Evolutionary conservation across 2,888 invertebrate genomes (phyloP).

Genomic region (Penaeus monodon): DNA sequence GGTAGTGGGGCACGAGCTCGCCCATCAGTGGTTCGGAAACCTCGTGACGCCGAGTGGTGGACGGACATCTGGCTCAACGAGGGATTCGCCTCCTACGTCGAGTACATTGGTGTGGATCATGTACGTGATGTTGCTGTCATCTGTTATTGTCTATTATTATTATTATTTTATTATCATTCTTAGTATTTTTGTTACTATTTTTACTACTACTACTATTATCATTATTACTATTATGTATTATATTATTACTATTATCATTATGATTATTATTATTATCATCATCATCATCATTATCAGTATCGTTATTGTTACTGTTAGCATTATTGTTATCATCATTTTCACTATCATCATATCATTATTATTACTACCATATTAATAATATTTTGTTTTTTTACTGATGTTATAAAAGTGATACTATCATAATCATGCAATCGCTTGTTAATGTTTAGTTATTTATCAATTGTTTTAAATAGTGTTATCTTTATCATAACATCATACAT

Average conservation of each 20-base stretch:
- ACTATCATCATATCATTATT: too few species aligned
- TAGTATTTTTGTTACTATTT: not conserved
- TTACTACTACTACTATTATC: not conserved
- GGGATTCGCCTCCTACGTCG: constrained; percentile 84
- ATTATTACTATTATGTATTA: not conserved
- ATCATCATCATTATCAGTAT: not conserved
- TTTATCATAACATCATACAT: too few species aligned
- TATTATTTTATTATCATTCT: too few species aligned
- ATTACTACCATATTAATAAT: too few species aligned
- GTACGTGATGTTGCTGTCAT: constrained; percentile 70
- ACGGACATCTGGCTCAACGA: constrained; percentile 91
- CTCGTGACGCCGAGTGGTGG: constrained; percentile 88
- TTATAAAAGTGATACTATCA: too few species aligned
- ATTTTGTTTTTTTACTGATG: too few species aligned
- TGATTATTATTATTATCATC: not conserved
- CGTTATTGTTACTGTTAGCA: not conserved
- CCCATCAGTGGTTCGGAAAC: constrained; percentile 85
- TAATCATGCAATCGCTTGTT: too few species aligned
- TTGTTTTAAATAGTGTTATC: too few species aligned
- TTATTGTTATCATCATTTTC: too few species aligned
- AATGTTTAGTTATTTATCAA: too few species aligned
- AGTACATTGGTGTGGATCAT: constrained; percentile 78
- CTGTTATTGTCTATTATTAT: not conserved
- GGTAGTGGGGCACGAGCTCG: constrained; percentile 86
- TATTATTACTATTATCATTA: not conserved